Base-by-base conservation (phyloP, 1,140 invertebrate genomes). In the Ruditapes philippinarum region DNA sequence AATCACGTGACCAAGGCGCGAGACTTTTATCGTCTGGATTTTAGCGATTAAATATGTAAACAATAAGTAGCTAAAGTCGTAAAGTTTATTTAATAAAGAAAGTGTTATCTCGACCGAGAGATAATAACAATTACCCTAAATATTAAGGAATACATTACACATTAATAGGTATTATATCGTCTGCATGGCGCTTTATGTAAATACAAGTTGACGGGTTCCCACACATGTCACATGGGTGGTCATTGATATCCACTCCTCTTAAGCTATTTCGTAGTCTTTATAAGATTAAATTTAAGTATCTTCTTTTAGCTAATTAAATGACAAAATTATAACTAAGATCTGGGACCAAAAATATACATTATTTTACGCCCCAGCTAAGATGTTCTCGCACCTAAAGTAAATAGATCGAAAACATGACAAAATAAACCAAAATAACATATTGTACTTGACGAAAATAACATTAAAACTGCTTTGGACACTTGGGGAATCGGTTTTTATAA, bases 161-260 rank as follows among this genome's bases (percentile, higher is more conserved):
- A 60, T 57, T 80, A 81, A 81, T 81, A 62, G 38, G 51, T 81
- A 81, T 81, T 81, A 81, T 14, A 60, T 81, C 31, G 79, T 81
- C 79, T 81, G 45, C 76, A 51, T 54, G 31, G 14, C 0, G 31
- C 9, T 70, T 70, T 19, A 38, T 70, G 65, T 70, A 70, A 70
- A 70, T 70, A 70, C 3, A 7, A 40, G 36, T 33, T 70, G 38
- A 70, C 38, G 65, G 38, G 33, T 70, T 70, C 65, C 65, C 65
- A 70, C 65, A 33, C 31, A 28, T 70, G 33, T 38, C 14, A 31
- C 65, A 31, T 38, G 65, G 2, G 33, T 38, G 65, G 65, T 14
- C 65, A 70, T 70, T 70, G 57, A 62, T 62, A 62, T 25, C 57
- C 57, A 25, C 7, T 28, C 28, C 11, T n/a, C 11, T 62, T 54